These are phyloP conservation scores for Polypterus senegalus DNA, from an alignment of 2,113 vertebrate genomes.

Conservation along the genomic window DNA sequence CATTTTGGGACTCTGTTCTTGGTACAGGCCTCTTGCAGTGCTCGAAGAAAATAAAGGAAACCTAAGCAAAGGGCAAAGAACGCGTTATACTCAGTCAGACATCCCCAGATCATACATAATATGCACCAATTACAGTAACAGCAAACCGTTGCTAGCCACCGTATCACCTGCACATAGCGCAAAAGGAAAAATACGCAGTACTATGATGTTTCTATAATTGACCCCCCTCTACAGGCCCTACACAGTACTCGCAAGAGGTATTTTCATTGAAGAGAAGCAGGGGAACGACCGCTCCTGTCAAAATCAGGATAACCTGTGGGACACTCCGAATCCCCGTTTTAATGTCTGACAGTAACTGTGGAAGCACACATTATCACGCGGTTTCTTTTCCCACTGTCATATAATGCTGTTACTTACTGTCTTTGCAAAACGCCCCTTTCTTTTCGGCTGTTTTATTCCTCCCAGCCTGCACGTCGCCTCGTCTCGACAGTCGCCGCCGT, in stretches of 20 bases:
- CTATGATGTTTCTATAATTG: constrained; percentile 18
- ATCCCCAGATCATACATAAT: too few relatives aligned
- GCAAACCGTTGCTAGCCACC: constrained; percentile 23
- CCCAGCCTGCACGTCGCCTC: constrained; percentile 19
- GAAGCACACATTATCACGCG: too few relatives aligned
- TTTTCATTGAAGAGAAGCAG: constrained; percentile 21
- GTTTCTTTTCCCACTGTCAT: too few relatives aligned
- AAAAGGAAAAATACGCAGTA: constrained; percentile 5
- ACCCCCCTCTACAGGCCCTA: constrained; percentile 47
- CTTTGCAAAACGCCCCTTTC: constrained; percentile 17
- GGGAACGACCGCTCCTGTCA: constrained; percentile 7
- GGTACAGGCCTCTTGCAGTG: too few relatives aligned
- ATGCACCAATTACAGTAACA: neutral
- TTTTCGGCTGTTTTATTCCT: constrained; percentile 22
- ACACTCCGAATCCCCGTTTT: neutral
- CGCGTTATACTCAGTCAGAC: too few relatives aligned
- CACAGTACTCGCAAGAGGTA: constrained; percentile 21
- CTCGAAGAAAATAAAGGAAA: too few relatives aligned
- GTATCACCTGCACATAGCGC: constrained; percentile 23
- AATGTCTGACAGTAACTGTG: too few relatives aligned
- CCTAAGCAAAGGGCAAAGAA: too few relatives aligned
- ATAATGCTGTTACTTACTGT: constrained; percentile 33
- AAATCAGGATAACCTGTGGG: neutral
- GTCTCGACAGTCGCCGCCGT: constrained; percentile 19
- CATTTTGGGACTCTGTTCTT: too few relatives aligned